Evolutionary conservation across 2,797 vertebrate genomes (phyloP), one percentile per base, ranked within the genome.

Genomic region (Morelia viridis): DNA sequence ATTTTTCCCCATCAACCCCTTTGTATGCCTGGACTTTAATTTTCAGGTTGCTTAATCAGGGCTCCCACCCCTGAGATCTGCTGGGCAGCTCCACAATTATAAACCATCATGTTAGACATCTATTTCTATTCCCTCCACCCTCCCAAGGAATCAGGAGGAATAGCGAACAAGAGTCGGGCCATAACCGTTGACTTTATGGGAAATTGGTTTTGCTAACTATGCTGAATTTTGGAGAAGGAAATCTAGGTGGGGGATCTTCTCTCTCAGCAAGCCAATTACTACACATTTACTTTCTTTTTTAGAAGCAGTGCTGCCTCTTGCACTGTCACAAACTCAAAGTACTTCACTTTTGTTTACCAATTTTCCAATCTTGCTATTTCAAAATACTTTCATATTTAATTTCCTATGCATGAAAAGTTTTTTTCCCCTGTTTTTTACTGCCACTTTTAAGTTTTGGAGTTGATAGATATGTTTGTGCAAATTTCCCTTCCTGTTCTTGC

Each of bases 211-310:
- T 19, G 64, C 94, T 97, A 97, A 97, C 92, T 96, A 97, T 96
- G 95, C 95, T 65, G 35, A 92, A 89, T 96, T 96, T 96, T 96
- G 50, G 61, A 35, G 61, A 53, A 15, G 50, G 95, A 94, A 0
- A 93, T 93, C 92, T 94, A 94, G 94, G 95, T 94, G 96, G 94
- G 95, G 94, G 93, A 71, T 92, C 86, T 93, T 0, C 91, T 96
- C 97, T 97, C 96, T 97, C 97, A 96, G 56, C 93, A 90, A 94
- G 93, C 94, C 96, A 96, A 97, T 97, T 97, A 97, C 95, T 95
- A 93, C 93, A 91, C 96, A 96, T 96, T 97, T 97, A 96, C 95
- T 96, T 95, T 90, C 94, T 60, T 53, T 96, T 96, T 94, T 60
- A 92, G 93, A 94, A 93, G 94, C 92, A 22, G 17, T 53, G 1